Percentiles rank a stretch among this genome's conserved stretches.
These are phyloP conservation scores for Seriola rivoliana DNA, from an alignment of 2,113 vertebrate genomes.

Conservation along the genomic window DNA sequence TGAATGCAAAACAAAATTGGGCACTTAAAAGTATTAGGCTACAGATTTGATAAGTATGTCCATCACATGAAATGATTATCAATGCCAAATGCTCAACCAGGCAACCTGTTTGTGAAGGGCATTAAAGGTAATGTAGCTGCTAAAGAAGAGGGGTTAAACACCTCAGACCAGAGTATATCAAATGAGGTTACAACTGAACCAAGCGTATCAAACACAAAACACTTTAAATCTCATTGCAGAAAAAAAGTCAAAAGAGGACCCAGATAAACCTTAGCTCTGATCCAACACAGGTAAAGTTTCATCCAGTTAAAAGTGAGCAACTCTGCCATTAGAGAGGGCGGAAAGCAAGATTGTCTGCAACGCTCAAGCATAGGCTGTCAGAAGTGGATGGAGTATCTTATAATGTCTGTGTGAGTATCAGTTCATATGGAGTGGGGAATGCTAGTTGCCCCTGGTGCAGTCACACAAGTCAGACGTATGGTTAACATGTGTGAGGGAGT, in stretches of 20 bases:
- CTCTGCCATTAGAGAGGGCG: slow-evolving; percentile 25
- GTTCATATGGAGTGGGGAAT: slow-evolving; percentile 52
- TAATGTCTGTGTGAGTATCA: slow-evolving; percentile 52
- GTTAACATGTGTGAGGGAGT: slow-evolving; percentile 75
- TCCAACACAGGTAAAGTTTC: slow-evolving; percentile 15
- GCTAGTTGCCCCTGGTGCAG: slow-evolving; percentile 55
- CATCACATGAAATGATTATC: slow-evolving; percentile 64
- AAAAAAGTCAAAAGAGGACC: slow-evolving; percentile 39
- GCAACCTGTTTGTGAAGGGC: slow-evolving; percentile 43
- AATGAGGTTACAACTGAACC: slow-evolving; percentile 40
- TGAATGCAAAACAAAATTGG: slow-evolving; percentile 74
- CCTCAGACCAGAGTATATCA: slow-evolving; percentile 39
- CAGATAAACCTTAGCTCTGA: slow-evolving; percentile 35
- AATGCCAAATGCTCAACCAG: slow-evolving; percentile 54
- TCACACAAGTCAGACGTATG: slow-evolving; percentile 67
- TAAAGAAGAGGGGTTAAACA: slow-evolving; percentile 26
- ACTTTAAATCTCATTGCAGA: slow-evolving; percentile 50
- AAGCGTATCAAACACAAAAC: slow-evolving; percentile 53
- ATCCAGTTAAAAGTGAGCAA: slow-evolving; percentile 33
- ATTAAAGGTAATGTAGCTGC: slow-evolving; percentile 50
- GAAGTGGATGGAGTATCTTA: slow-evolving; percentile 51
- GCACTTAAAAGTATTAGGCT: slow-evolving; percentile 79
- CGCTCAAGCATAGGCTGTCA: slow-evolving; percentile 63
- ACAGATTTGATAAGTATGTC: slow-evolving; percentile 74
- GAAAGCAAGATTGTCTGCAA: slow-evolving; percentile 74